Evolutionary conservation across 1,140 invertebrate genomes (phyloP).

Genomic region (Leptinotarsa lineolata): DNA sequence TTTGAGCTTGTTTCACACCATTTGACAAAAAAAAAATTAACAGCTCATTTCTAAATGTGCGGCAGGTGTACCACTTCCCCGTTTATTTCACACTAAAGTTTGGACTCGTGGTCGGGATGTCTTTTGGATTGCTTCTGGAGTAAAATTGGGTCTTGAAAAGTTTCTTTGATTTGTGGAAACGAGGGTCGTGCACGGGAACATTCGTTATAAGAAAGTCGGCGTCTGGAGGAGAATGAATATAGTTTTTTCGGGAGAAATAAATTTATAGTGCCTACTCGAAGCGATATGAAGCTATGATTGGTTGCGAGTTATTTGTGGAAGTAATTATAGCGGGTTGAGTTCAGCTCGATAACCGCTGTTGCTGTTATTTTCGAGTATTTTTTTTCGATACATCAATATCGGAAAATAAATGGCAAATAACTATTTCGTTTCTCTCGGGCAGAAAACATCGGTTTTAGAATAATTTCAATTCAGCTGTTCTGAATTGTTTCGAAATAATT

Average conservation of each 20-base stretch:
- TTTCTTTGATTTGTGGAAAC: slow-evolving; percentile 1
- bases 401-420: no score
- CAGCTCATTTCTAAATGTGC: no score
- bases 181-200: not conserved
- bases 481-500: no score
- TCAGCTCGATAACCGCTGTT: not conserved
- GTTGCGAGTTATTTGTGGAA: not conserved
- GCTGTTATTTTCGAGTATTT: not conserved
- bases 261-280: not conserved
- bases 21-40: no score
- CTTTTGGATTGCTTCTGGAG: slow-evolving; percentile 4
- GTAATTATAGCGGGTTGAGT: not conserved
- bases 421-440: no score
- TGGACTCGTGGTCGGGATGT: not conserved
- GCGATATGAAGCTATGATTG: not conserved
- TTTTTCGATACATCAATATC: no score
- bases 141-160: not conserved
- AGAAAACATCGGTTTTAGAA: no score
- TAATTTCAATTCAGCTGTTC: no score
- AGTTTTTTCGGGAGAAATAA: slow-evolving; percentile 1
- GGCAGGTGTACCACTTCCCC: not conserved
- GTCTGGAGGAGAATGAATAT: not conserved
- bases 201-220: not conserved
- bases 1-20: no score
- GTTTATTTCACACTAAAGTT: not conserved